Conservation (phyloP, 2,888 invertebrate species). For the Prosapia bicincta region DNA sequence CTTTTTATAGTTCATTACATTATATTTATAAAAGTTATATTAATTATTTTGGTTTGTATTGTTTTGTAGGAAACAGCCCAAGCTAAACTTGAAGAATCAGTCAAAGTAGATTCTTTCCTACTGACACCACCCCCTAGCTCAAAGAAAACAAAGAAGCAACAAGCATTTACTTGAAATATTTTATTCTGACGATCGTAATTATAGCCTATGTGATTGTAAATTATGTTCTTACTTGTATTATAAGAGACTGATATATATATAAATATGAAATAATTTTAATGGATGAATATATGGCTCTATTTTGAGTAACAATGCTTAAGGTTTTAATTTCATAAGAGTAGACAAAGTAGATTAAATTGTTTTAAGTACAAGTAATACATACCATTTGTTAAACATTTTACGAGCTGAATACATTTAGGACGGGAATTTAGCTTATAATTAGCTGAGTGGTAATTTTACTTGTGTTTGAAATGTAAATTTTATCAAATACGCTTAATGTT, state of each 20-base stretch:
- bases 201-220: no score
- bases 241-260: neutral
- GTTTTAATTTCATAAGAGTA: neutral
- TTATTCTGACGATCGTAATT: neutral
- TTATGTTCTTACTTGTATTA: neutral
- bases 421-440: neutral
- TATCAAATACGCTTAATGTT: neutral
- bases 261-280: neutral
- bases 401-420: neutral
- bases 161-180: neutral
- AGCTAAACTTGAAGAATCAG: neutral
- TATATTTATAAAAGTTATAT: no score
- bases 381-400: no score
- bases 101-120: slow-evolving; percentile 24
- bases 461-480: neutral
- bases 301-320: neutral
- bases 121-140: slow-evolving; percentile 48
- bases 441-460: neutral
- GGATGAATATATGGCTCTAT: neutral
- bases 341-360: neutral
- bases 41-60: no score
- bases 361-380: neutral
- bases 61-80: neutral
- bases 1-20: no score
- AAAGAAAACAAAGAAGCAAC: slow-evolving; percentile 41